A percentile compares a stretch with the other conserved stretches of the same genome.
phyloP scores from a whole-genome alignment of 2,113 vertebrate genomes.

The Struthidea cinerea region DNA sequence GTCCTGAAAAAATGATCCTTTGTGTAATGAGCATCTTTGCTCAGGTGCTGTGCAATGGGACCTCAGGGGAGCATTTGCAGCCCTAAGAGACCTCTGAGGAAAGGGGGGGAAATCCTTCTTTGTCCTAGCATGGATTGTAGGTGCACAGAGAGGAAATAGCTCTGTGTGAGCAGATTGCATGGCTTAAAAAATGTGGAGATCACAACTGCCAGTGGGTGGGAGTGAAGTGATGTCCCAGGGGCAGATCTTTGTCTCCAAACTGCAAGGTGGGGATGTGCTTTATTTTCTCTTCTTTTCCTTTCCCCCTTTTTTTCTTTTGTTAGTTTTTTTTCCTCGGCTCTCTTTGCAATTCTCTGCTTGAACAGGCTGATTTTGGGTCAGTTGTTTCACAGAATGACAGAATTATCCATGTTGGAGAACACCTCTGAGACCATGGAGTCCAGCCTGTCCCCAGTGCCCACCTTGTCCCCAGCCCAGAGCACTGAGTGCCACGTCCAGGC shows the following conservation, averaged over 20 bases:
- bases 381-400: background rate
- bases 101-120: background rate
- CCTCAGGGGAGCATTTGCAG: background rate
- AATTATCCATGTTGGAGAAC: background rate
- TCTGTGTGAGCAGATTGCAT: background rate
- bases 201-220: background rate
- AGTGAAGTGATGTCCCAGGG: background rate
- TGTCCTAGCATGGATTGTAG: background rate
- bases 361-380: background rate
- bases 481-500: fast-evolving
- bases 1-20: background rate
- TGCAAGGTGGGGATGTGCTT: background rate
- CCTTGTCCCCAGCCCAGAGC: background rate
- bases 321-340: background rate
- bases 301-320: background rate
- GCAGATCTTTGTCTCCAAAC: background rate
- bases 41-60: background rate
- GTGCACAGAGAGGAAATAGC: background rate
- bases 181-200: background rate
- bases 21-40: background rate
- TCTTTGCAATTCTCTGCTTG: background rate
- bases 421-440: background rate
- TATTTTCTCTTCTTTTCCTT: fast-evolving
- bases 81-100: background rate
- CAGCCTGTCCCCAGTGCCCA: fast-evolving